phyloP scores from a whole-genome alignment of 2,113 vertebrate species.

The Donacobius atricapilla region DNA sequence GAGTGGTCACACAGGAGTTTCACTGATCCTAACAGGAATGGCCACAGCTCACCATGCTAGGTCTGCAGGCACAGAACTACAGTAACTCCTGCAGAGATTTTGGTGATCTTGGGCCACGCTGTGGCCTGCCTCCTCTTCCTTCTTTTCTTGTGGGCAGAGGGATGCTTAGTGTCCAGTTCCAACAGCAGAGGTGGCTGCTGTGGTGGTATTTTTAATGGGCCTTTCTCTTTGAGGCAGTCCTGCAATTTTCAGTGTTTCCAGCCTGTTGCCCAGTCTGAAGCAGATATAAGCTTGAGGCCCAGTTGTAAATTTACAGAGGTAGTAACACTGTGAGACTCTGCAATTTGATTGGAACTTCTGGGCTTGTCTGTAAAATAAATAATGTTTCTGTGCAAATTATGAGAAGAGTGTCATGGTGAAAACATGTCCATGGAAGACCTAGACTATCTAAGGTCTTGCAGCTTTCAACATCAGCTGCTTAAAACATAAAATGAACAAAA shows the following conservation, averaged over 20 bases:
- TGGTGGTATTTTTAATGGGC: neutral
- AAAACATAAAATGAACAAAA: neutral
- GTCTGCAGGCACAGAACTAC: neutral
- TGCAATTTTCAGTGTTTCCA: neutral
- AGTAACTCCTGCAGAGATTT: neutral
- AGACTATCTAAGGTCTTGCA: neutral
- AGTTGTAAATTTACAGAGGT: neutral
- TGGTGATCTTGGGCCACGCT: neutral
- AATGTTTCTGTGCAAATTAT: neutral
- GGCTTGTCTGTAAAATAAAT: neutral
- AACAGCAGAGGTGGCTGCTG: neutral
- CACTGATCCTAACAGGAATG: neutral
- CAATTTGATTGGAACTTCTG: neutral
- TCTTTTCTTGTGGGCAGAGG: neutral
- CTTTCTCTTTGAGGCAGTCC: neutral
- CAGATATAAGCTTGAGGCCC: neutral
- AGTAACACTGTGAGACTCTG: neutral
- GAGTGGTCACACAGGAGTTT: neutral
- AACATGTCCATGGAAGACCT: neutral
- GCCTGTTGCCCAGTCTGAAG: neutral
- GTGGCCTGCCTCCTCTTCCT: neutral
- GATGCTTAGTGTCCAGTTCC: neutral
- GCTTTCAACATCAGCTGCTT: neutral
- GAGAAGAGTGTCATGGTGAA: neutral
- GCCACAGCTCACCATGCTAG: fast-evolving